Evolutionary conservation across 1,140 invertebrate genomes (phyloP), one percentile per base, ranked within the genome.

Genomic region (Drosophila nebulosa): DNA sequence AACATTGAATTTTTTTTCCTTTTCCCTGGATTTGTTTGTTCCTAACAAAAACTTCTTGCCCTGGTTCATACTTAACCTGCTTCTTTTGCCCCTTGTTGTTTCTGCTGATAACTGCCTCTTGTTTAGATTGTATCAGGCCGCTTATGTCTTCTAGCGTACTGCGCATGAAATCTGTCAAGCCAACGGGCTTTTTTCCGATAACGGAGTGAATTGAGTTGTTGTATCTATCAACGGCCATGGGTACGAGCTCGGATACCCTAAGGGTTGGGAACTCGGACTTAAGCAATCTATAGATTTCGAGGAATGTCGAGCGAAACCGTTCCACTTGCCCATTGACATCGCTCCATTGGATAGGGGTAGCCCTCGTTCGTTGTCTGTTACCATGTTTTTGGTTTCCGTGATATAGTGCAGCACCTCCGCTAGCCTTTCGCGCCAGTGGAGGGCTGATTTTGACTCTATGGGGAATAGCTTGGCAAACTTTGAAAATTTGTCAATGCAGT

Each of bases 191-290:
- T 14, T 3, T 30, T 1, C 42, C 24, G 0, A 14, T 69, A 1
- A 59, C 55, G 6, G 46, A 65, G 6, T 59, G 67, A n/a, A 51
- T 3, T 22, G 16, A 50, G 3, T 62, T 67, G 1, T 62, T 67
- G 6, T 62, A 67, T 7, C 50, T 61, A 9, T 63, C 53, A 0
- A 69, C 60, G 0, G 27, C 2, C 3, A 64, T 69, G 0, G 32
- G n/a, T 4, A 52, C 53, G 22, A 63, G 16, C 10, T 69, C 59
- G 0, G 2, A 52, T 1, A 2, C 12, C 2, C 51, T 64, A 1
- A 64, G 51, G 1, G 10, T 59, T 0, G 24, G 50, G 16, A 32
- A 9, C 0, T 64, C 35, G 4, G 2, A 3, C 22, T 60, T 70
- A 0, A 70, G n/a, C 3, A 60, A 64, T 4, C 60, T 10, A n/a